Base-by-base conservation (phyloP, 2,113 vertebrate genomes). In the Grus americana region DNA sequence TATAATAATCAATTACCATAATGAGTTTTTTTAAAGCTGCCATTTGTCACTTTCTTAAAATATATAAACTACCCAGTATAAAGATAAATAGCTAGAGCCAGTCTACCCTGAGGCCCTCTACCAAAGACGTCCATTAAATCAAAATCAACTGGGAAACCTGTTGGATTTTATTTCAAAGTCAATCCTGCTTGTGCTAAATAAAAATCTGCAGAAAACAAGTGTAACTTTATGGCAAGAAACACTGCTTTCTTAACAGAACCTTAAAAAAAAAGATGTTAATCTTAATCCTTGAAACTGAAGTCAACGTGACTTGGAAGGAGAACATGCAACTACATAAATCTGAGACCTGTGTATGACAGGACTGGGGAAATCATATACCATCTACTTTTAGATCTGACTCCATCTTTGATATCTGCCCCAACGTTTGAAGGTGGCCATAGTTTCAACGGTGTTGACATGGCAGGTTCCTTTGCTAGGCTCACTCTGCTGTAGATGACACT, bases 1-100 rank as follows among this genome's bases (percentile, higher is more conserved):
- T 97, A 94, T 97, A 98, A 98, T 98, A 98, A 98, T 98, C 97
- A 98, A 98, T 98, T 98, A 98, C 95, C 88, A 97, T 98, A 98
- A 98, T 98, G 98, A 98, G 97, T 97, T 98, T 98, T 98, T 98
- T 98, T 97, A 97, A 98, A 98, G 94, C 97, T 97, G 97, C 95
- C 96, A 98, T 98, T 98, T 97, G 96, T 98, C 98, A 97, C 97
- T 98, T 98, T 98, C 98, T 98, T 98, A 98, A 98, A 98, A 97
- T 97, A 97, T 97, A 98, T 98, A 98, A 98, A 98, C 98, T 97
- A 98, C 94, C 73, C 65, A 90, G 81, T 97, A 98, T 98, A 97
- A 97, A 98, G 98, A 98, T 83, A 98, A 98, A 98, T 98, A 97
- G 95, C 97, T 79, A 72, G 67, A 95, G 82, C 63, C 65, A 96